These are phyloP conservation scores for Platorchestia sp. DNA, from an alignment of 1,140 invertebrate species.

Conservation along the genomic window DNA sequence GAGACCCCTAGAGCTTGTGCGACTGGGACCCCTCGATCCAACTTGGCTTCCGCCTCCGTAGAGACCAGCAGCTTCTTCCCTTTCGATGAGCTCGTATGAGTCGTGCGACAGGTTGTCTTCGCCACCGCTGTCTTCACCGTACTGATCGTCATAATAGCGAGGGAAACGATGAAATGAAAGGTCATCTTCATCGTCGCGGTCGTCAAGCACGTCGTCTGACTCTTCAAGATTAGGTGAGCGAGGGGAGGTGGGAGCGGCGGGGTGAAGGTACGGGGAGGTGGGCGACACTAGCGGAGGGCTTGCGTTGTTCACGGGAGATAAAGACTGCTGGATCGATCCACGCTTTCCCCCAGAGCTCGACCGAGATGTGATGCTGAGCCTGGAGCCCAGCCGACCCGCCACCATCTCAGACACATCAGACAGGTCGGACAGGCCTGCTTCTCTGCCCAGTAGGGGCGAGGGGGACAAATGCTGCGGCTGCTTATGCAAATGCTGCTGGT, in stretches of 20 bases:
- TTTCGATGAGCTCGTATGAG: constrained; percentile 86
- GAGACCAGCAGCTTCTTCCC: constrained; percentile 56
- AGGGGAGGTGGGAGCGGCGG: constrained; percentile 56
- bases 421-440: constrained; percentile 3
- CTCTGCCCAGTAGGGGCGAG: constrained; percentile 1
- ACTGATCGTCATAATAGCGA: constrained; percentile 62
- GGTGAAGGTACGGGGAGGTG: constrained; percentile 61
- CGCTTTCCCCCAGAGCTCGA: constrained; percentile 40
- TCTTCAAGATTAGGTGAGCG: constrained; percentile 44
- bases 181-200: constrained; percentile 5
- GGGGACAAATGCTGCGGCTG: constrained; percentile 39
- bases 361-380: constrained; percentile 36
- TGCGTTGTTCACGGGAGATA: constrained; percentile 60
- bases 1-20: constrained; percentile 60
- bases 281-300: constrained; percentile 62
- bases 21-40: constrained; percentile 60
- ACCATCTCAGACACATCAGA: constrained; percentile 32
- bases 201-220: not conserved
- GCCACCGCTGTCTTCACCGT: constrained; percentile 72
- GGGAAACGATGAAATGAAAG: constrained; percentile 32
- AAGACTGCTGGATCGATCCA: not conserved
- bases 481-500: constrained; percentile 34
- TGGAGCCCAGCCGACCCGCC: not conserved
- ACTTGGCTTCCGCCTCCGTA: constrained; percentile 55
- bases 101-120: constrained; percentile 87